Conservation (phyloP, 2,888 invertebrate species). For the Ochropacha duplaris region DNA sequence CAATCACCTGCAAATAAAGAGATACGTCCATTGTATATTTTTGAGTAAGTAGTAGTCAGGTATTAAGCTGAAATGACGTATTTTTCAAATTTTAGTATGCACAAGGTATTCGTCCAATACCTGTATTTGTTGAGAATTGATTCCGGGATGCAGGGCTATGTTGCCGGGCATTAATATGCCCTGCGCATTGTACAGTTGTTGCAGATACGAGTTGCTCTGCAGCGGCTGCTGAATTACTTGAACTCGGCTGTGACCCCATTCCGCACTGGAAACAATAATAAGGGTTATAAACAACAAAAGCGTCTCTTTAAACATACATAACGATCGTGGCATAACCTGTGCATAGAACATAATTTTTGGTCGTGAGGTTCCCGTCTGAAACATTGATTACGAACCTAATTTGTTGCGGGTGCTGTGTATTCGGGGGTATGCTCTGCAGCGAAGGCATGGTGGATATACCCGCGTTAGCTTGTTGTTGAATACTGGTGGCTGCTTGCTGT, state of each 20-base stretch:
- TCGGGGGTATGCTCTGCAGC: conserved; percentile 85
- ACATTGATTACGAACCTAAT: conserved; percentile 57
- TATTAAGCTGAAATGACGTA: no score
- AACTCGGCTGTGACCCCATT: conserved; percentile 89
- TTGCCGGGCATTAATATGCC: conserved; percentile 92
- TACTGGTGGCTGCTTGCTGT: conserved; percentile 56
- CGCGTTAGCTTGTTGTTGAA: conserved; percentile 76
- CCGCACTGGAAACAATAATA: conserved; percentile 71
- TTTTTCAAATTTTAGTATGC: neutral
- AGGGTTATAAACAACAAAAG: no score
- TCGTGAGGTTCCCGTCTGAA: no score
- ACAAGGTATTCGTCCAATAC: no score
- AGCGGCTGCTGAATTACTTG: conserved; percentile 93
- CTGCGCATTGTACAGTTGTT: conserved; percentile 91
- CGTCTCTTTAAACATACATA: no score
- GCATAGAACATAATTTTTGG: no score
- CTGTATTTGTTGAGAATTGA: conserved; percentile 91
- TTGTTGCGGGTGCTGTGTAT: conserved; percentile 83
- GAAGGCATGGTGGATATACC: conserved; percentile 90
- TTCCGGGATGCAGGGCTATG: conserved; percentile 87
- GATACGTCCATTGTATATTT: no score
- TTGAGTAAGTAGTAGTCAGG: no score
- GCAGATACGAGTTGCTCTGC: conserved; percentile 88
- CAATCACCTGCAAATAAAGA: conserved; percentile 84
- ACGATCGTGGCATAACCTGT: no score